Conservation (phyloP, 2,888 invertebrate genomes). For the Volucella zonaria region DNA sequence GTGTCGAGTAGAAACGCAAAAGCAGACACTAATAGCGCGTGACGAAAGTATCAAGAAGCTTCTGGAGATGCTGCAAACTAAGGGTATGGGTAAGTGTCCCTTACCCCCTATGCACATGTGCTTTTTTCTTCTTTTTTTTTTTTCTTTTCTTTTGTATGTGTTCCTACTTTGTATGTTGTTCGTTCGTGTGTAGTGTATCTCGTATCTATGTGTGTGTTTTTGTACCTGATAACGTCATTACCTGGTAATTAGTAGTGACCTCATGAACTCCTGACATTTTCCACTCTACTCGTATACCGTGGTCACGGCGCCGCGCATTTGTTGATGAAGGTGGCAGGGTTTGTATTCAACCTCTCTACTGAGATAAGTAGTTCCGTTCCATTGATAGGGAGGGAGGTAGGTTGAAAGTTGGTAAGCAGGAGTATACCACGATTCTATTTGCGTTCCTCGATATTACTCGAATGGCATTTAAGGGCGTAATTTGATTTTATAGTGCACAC, state of each 20-base stretch:
- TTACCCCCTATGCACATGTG: constrained; percentile 61
- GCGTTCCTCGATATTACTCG: constrained; percentile 33
- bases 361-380: neutral
- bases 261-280: constrained; percentile 71
- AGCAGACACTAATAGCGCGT: constrained; percentile 97
- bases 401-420: too few relatives aligned
- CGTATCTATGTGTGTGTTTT: constrained; percentile 5
- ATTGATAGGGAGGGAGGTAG: constrained; percentile 6
- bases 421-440: constrained; percentile 62
- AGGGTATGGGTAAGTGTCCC: constrained; percentile 94
- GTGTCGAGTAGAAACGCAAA: constrained; percentile 97
- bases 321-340: constrained; percentile 23
- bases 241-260: constrained; percentile 70
- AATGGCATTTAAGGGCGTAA: constrained; percentile 66
- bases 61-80: constrained; percentile 98
- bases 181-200: neutral
- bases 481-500: constrained; percentile 61
- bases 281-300: constrained; percentile 2
- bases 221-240: constrained; percentile 68
- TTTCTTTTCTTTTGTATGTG: constrained; percentile 4
- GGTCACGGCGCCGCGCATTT: constrained; percentile 9
- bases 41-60: constrained; percentile 99
- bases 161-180: neutral
- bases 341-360: neutral
- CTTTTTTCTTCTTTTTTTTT: constrained; percentile 30